phyloP scores from a whole-genome alignment of 2,797 vertebrate genomes.

The Pampus argenteus region DNA sequence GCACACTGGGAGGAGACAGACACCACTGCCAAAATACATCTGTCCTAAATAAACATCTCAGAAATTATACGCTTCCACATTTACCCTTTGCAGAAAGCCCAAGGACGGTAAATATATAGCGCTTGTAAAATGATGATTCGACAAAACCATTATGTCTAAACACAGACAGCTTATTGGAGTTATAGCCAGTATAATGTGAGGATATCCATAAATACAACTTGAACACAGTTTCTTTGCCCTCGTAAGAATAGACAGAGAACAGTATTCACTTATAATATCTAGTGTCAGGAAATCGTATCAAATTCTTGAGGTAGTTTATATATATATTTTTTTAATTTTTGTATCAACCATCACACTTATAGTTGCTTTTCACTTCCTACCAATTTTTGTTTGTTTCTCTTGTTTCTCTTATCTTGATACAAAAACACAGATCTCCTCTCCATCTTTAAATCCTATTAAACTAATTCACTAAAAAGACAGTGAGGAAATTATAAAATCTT shows the following conservation, averaged over 20 bases:
- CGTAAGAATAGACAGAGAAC: constrained; percentile 30
- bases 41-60: constrained; percentile 82
- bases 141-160: constrained; percentile 77
- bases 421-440: constrained; percentile 5
- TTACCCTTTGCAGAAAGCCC: constrained; percentile 72
- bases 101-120: constrained; percentile 76
- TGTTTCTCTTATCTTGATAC: neutral
- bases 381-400: neutral
- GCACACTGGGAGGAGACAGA: constrained; percentile 74
- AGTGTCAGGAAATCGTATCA: constrained; percentile 4
- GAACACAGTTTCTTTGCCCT: constrained; percentile 11
- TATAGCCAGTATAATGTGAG: constrained; percentile 44
- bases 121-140: constrained; percentile 76
- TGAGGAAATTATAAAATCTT: constrained; percentile 60
- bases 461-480: constrained; percentile 21
- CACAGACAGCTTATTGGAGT: constrained; percentile 67
- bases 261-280: constrained; percentile 21
- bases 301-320: constrained; percentile 5
- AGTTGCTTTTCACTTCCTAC: neutral
- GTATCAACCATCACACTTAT: neutral
- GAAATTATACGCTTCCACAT: constrained; percentile 82
- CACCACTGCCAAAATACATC: constrained; percentile 79
- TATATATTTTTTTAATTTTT: constrained; percentile 4
- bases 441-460: constrained; percentile 23
- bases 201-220: constrained; percentile 44